These are phyloP conservation scores for Digitonthophagus gazella DNA, from an alignment of 2,888 invertebrate genomes.

Conservation along the genomic window DNA sequence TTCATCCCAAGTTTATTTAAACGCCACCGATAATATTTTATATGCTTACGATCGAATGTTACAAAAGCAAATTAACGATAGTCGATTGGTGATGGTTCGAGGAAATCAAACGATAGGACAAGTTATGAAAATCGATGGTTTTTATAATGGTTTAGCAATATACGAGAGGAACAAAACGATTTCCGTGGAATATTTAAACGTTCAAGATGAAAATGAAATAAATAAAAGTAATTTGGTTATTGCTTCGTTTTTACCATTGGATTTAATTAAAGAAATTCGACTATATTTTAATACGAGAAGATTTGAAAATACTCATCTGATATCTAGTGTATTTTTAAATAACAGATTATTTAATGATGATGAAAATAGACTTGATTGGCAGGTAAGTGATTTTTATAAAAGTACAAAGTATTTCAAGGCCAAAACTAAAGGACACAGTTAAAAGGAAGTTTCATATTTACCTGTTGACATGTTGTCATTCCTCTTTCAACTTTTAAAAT, in stretches of 20 bases:
- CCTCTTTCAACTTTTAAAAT: too few relatives aligned
- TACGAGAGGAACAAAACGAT: constrained; percentile 2
- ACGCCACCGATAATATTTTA: constrained; percentile 24
- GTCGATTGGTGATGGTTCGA: neutral
- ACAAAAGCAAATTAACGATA: constrained; percentile 2
- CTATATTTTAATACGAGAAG: too few relatives aligned
- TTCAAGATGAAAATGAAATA: neutral
- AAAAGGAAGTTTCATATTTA: too few relatives aligned
- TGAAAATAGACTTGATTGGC: too few relatives aligned
- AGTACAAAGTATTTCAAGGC: too few relatives aligned
- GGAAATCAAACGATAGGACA: constrained; percentile 14
- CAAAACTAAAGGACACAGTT: too few relatives aligned
- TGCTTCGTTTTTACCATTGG: constrained; percentile 20
- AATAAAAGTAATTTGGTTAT: constrained; percentile 7
- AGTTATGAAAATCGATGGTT: constrained; percentile 12
- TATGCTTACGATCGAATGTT: constrained; percentile 16
- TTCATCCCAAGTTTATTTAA: constrained; percentile 15
- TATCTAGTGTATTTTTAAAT: too few relatives aligned
- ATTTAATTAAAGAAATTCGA: too few relatives aligned
- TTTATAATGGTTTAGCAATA: constrained; percentile 21
- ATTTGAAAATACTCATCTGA: too few relatives aligned
- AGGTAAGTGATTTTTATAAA: too few relatives aligned
- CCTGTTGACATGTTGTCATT: too few relatives aligned
- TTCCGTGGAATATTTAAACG: neutral
- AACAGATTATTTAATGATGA: too few relatives aligned